Evolutionary conservation across 2,113 vertebrate species (phyloP).

Genomic region (Rhadina sibilatrix): DNA sequence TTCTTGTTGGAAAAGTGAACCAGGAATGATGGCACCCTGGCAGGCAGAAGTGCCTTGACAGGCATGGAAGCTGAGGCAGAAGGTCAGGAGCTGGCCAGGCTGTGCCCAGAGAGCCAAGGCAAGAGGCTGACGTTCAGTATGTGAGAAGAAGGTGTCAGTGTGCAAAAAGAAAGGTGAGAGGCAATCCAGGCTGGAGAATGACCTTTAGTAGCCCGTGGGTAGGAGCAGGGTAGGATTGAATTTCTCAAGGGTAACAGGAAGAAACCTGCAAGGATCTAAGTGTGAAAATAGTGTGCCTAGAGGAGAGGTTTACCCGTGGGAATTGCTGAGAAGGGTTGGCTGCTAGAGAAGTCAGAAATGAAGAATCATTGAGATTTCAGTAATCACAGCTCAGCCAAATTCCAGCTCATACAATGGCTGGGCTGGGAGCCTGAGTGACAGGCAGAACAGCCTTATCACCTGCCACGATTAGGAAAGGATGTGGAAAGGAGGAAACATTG

Average conservation of each 20-base stretch:
- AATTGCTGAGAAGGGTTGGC: neutral
- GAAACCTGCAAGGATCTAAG: neutral
- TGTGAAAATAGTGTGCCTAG: neutral
- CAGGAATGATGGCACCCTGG: neutral
- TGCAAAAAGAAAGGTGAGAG: neutral
- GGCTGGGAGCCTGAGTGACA: neutral
- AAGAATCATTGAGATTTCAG: neutral
- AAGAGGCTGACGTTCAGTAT: neutral
- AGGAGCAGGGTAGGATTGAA: neutral
- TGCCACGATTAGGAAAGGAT: neutral
- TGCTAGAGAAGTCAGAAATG: neutral
- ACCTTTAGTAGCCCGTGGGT: rapidly evolving
- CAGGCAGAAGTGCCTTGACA: neutral
- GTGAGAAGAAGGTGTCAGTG: neutral
- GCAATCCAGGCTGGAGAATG: neutral
- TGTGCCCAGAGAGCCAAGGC: neutral
- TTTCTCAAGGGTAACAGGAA: neutral
- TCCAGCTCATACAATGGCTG: neutral
- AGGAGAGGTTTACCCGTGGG: neutral
- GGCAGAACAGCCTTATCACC: neutral
- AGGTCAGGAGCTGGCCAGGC: neutral
- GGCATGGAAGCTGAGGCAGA: neutral
- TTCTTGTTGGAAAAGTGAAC: neutral
- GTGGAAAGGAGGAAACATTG: neutral
- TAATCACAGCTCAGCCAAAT: neutral